These are phyloP conservation scores for Epinephelus coioides DNA, from an alignment of 2,797 vertebrate species.

Conservation along the genomic window DNA sequence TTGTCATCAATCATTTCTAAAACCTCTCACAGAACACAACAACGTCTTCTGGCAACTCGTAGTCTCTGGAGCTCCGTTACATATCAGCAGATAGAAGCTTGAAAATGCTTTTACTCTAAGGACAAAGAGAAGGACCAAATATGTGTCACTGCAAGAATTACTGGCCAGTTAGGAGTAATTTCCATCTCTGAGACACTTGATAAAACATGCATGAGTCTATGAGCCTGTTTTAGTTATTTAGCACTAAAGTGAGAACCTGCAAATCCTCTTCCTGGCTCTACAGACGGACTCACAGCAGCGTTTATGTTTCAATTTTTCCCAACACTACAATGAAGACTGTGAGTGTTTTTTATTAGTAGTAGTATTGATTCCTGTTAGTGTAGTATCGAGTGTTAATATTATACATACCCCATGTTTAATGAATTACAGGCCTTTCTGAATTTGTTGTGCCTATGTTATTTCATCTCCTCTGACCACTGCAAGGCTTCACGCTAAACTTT, in stretches of 20 bases:
- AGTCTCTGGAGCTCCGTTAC: no score
- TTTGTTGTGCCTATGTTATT: no score
- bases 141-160: background rate
- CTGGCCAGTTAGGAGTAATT: background rate
- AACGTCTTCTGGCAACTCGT: background rate
- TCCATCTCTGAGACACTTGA: conserved; percentile 1
- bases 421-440: no score
- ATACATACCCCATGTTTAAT: no score
- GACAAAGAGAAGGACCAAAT: no score
- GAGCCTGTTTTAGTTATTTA: background rate
- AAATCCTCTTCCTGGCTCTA: background rate
- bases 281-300: no score
- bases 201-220: background rate
- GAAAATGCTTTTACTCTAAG: background rate
- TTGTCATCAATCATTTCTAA: background rate
- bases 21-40: background rate
- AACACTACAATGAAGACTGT: no score
- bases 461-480: background rate
- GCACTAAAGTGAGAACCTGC: background rate
- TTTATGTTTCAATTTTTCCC: no score
- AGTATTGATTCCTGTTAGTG: no score
- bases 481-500: background rate
- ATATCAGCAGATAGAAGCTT: background rate
- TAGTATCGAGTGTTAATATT: no score
- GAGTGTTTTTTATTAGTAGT: no score